Conservation (phyloP, 2,888 invertebrate species). For the Acanthococcus lagerstroemiae region DNA sequence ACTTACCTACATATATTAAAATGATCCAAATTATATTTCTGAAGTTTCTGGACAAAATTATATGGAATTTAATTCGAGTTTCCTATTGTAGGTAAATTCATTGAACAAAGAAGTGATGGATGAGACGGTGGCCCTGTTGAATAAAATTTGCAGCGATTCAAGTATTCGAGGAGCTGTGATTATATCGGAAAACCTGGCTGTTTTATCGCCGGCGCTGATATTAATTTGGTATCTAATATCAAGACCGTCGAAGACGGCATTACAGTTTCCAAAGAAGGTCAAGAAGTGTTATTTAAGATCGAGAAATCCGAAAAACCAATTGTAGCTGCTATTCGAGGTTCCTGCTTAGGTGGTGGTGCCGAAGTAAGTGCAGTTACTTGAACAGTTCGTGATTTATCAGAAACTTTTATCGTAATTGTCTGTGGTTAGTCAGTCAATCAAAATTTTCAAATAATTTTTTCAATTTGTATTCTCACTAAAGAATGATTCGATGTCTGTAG, state of each 20-base stretch:
- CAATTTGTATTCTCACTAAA: slow-evolving; percentile 2
- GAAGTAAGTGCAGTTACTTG: too few relatives aligned
- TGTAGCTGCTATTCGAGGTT: slow-evolving; percentile 92
- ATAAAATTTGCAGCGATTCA: slow-evolving; percentile 64
- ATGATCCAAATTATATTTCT: too few relatives aligned
- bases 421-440: neutral
- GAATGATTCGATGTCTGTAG: slow-evolving; percentile 40
- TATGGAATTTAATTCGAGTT: slow-evolving; percentile 1
- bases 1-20: too few relatives aligned
- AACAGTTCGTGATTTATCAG: neutral
- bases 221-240: slow-evolving; percentile 67
- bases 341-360: slow-evolving; percentile 92
- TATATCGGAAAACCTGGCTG: slow-evolving; percentile 92
- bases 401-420: neutral
- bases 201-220: slow-evolving; percentile 99
- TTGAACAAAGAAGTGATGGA: slow-evolving; percentile 66
- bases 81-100: slow-evolving; percentile 68
- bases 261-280: slow-evolving; percentile 63
- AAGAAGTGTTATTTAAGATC: slow-evolving; percentile 66
- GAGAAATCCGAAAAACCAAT: slow-evolving; percentile 80
- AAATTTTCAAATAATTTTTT: neutral
- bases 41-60: neutral
- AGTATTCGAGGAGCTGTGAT: slow-evolving; percentile 76
- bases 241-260: slow-evolving; percentile 69
- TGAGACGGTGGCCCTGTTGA: slow-evolving; percentile 66